Evolutionary conservation across 1,140 invertebrate species (phyloP).

Genomic region (Calliopsis andreniformis): DNA sequence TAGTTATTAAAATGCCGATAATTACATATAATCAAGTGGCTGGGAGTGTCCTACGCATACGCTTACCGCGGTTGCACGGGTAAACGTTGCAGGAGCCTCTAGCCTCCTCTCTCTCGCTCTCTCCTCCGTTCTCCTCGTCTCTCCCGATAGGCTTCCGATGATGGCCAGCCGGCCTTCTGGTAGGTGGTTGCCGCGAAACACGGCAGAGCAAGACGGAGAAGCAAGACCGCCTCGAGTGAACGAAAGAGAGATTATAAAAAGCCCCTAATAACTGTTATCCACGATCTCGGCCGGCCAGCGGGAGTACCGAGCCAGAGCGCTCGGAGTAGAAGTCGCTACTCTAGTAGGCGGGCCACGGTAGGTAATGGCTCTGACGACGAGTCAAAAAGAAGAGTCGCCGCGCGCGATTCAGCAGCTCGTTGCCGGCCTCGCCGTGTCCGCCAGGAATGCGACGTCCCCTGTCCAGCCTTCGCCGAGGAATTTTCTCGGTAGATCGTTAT

Average conservation of each 20-base stretch:
- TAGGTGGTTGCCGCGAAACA: conserved; percentile 72
- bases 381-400: conserved; percentile 49
- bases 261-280: conserved; percentile 82
- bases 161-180: conserved; percentile 59
- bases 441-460: neutral
- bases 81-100: conserved; percentile 58
- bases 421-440: conserved; percentile 10
- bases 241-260: conserved; percentile 76
- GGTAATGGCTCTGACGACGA: conserved; percentile 66
- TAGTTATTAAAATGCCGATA: conserved; percentile 82
- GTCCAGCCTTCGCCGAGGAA: neutral
- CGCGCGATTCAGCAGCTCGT: conserved; percentile 50
- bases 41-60: conserved; percentile 79
- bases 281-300: conserved; percentile 69
- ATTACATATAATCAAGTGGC: conserved; percentile 81
- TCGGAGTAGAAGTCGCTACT: conserved; percentile 69
- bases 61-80: conserved; percentile 65
- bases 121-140: conserved; percentile 12
- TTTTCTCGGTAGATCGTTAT: neutral
- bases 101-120: neutral
- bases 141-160: conserved; percentile 8
- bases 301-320: conserved; percentile 45
- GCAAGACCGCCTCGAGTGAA: conserved; percentile 31
- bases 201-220: conserved; percentile 40
- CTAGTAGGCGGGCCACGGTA: conserved; percentile 73